A percentile compares a stretch with the other conserved stretches of the same genome.
Conservation (phyloP, 2,797 vertebrate genomes). For the Gadopsis bispinosus region DNA sequence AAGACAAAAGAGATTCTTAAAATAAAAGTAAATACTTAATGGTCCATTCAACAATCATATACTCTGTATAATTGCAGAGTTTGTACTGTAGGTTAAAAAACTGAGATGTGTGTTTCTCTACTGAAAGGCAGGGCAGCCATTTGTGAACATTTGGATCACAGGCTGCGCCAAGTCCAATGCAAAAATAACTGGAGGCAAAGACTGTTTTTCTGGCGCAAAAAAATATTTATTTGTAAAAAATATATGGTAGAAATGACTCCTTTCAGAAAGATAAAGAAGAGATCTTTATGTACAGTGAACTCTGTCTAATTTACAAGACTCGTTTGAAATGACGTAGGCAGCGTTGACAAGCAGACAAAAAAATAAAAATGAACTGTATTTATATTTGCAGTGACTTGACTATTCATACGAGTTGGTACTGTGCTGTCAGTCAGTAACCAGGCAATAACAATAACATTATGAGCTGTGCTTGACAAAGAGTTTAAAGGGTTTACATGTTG, state of each 20-base stretch:
- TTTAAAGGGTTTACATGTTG: constrained; percentile 12
- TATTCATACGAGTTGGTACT: background rate
- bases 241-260: constrained; percentile 22
- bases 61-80: background rate
- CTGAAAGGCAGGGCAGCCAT: background rate
- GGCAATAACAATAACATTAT: background rate
- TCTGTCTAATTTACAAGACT: background rate
- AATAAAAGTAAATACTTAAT: background rate
- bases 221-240: constrained; percentile 54
- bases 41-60: background rate
- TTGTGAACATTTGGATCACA: background rate
- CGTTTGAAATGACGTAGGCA: background rate
- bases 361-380: background rate
- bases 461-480: background rate
- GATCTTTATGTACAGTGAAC: background rate
- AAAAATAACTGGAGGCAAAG: constrained; percentile 9
- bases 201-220: background rate
- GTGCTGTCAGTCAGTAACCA: background rate
- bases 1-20: constrained; percentile 3
- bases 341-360: background rate
- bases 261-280: constrained; percentile 16
- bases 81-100: background rate
- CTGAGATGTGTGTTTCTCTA: background rate
- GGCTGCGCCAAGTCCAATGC: background rate
- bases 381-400: background rate